Conservation (phyloP, 2,888 invertebrate genomes). For the Pharmacophagus antenor region DNA sequence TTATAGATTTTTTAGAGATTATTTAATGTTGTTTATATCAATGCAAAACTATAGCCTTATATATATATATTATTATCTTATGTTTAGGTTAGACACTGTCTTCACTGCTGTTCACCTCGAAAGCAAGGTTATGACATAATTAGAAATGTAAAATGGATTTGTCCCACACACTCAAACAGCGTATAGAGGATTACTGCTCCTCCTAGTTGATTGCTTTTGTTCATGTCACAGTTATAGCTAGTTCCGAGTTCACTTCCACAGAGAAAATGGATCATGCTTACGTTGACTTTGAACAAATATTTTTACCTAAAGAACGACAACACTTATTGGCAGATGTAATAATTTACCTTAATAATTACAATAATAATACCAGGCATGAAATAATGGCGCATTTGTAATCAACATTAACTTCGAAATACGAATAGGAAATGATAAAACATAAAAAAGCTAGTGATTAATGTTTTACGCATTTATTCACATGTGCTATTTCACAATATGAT, state of each 20-base stretch:
- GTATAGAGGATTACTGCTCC: constrained; percentile 11
- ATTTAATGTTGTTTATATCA: too few species aligned
- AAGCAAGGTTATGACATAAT: neutral
- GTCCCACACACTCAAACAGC: neutral
- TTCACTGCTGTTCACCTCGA: neutral
- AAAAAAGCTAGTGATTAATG: neutral
- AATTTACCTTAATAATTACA: neutral
- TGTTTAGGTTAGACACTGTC: too few species aligned
- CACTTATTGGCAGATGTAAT: neutral
- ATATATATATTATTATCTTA: too few species aligned
- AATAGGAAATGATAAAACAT: neutral
- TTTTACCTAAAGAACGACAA: neutral
- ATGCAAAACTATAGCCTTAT: too few species aligned
- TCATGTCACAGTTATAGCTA: constrained; percentile 2
- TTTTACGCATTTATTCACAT: neutral
- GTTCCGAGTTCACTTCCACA: neutral
- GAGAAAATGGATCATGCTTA: constrained; percentile 1
- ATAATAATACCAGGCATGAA: too few species aligned
- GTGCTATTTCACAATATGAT: neutral
- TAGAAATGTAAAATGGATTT: constrained; percentile 2
- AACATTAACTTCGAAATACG: too few species aligned
- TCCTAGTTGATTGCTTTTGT: constrained; percentile 7
- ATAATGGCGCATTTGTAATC: too few species aligned
- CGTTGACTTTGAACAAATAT: neutral
- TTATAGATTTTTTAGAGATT: too few species aligned